Evolutionary conservation across 2,888 invertebrate genomes (phyloP).

Genomic region (Cephus pygmeus): DNA sequence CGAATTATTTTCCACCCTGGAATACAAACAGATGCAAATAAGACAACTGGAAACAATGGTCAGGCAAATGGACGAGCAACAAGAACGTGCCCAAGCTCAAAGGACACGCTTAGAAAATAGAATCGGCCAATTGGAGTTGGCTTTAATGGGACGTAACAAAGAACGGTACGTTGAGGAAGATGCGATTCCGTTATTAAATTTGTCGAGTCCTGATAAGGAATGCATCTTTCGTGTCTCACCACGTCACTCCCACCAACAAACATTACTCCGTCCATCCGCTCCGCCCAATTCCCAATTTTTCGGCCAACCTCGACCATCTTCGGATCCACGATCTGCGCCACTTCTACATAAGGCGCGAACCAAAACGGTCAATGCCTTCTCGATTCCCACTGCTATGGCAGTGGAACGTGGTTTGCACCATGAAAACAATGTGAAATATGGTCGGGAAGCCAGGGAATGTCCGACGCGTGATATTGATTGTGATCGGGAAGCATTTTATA

Average conservation of each 20-base stretch:
- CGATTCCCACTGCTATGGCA: background rate
- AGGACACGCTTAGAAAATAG: conserved; percentile 71
- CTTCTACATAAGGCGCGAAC: conserved; percentile 9
- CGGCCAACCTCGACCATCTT: background rate
- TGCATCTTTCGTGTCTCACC: background rate
- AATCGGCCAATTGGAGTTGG: conserved; percentile 70
- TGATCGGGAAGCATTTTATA: conserved; percentile 14
- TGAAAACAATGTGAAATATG: background rate
- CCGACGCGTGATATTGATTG: conserved; percentile 1
- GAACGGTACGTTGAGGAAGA: conserved; percentile 51
- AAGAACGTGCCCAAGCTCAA: conserved; percentile 70
- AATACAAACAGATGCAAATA: conserved; percentile 70
- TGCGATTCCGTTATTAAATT: background rate
- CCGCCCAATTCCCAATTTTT: conserved; percentile 3
- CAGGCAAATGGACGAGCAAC: conserved; percentile 70
- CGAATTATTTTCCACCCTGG: conserved; percentile 68
- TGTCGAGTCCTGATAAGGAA: background rate
- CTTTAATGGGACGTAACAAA: conserved; percentile 57
- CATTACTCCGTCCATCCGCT: conserved; percentile 1
- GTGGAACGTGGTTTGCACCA: background rate
- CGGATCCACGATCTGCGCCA: conserved; percentile 5
- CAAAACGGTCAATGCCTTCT: conserved; percentile 11
- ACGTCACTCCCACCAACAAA: conserved; percentile 7
- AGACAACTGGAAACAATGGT: conserved; percentile 71
- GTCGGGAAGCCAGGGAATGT: background rate